Conservation (phyloP, 30 jellyfish, hydroid and myxozoan genomes). For the Catostylus mosaicus region DNA sequence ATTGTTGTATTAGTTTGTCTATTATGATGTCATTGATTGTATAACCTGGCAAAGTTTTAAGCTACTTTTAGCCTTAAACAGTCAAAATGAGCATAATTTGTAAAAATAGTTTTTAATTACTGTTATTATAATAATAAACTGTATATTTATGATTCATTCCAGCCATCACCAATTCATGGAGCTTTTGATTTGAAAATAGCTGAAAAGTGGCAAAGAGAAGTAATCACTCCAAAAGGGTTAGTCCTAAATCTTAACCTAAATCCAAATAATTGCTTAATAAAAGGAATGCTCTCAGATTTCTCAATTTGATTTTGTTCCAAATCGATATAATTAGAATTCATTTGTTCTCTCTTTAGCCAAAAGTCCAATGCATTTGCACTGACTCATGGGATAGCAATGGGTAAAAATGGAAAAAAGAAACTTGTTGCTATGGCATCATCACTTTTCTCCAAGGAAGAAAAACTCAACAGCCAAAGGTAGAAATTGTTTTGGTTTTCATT, state of each 20-base stretch:
- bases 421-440: conserved; percentile 55
- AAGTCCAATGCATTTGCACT: conserved; percentile 17
- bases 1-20: too few relatives aligned
- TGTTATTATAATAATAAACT: background rate
- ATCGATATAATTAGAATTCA: too few relatives aligned
- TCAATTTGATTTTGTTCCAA: too few relatives aligned
- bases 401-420: conserved; percentile 7
- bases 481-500: too few relatives aligned
- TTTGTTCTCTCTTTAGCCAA: background rate
- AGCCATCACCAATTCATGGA: conserved; percentile 57
- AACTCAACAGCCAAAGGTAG: conserved; percentile 28
- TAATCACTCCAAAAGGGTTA: conserved; percentile 15
- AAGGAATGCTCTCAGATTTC: too few relatives aligned
- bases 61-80: too few relatives aligned
- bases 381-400: conserved; percentile 25
- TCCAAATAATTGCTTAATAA: too few relatives aligned
- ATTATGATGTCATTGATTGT: too few relatives aligned
- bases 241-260: too few relatives aligned
- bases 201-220: conserved; percentile 24
- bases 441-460: conserved; percentile 52
- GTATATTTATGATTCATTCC: background rate
- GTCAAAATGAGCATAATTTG: too few relatives aligned
- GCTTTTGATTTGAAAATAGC: conserved; percentile 13
- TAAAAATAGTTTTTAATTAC: too few relatives aligned
- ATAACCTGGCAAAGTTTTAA: too few relatives aligned